Conservation (phyloP, 2,888 invertebrate species). For the Archaeoteleia sp. region DNA sequence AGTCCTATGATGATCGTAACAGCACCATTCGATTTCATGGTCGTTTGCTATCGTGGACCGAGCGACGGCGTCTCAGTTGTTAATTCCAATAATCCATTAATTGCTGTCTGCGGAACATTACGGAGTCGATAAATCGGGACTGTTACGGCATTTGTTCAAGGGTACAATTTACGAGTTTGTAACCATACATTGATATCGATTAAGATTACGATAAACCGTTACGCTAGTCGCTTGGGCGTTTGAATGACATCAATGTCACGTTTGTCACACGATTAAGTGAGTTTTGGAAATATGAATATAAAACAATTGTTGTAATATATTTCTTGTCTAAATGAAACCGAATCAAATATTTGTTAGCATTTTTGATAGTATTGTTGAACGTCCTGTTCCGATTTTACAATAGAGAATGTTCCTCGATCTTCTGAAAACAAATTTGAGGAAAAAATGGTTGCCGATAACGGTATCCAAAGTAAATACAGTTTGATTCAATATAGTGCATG, state of each 20-base stretch:
- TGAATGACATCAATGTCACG: constrained; percentile 8
- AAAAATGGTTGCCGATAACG: too few relatives aligned
- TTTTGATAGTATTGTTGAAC: too few relatives aligned
- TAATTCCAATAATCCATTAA: constrained; percentile 17
- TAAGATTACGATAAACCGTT: constrained; percentile 15
- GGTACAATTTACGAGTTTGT: constrained; percentile 6
- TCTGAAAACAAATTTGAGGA: too few relatives aligned
- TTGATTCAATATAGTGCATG: too few relatives aligned
- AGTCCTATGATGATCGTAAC: constrained; percentile 12
- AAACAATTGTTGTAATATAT: too few relatives aligned
- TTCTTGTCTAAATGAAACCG: constrained; percentile 16
- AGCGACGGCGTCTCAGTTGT: constrained; percentile 14
- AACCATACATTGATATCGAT: constrained; percentile 1
- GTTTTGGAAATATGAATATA: too few relatives aligned
- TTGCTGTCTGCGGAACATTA: constrained; percentile 2
- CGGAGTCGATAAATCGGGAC: background rate
- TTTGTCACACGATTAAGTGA: too few relatives aligned
- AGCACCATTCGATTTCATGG: constrained; percentile 33
- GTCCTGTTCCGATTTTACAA: too few relatives aligned
- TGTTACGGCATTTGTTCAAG: constrained; percentile 7
- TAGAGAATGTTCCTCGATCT: too few relatives aligned
- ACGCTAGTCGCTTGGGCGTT: constrained; percentile 1
- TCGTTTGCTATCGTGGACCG: constrained; percentile 19
- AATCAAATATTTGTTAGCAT: too few relatives aligned
- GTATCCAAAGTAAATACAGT: too few relatives aligned